A percentile compares a stretch with the other conserved stretches of the same genome.
These are phyloP conservation scores for Apodemus agrarius DNA, from an alignment of 2,797 vertebrate species.

Conservation along the genomic window DNA sequence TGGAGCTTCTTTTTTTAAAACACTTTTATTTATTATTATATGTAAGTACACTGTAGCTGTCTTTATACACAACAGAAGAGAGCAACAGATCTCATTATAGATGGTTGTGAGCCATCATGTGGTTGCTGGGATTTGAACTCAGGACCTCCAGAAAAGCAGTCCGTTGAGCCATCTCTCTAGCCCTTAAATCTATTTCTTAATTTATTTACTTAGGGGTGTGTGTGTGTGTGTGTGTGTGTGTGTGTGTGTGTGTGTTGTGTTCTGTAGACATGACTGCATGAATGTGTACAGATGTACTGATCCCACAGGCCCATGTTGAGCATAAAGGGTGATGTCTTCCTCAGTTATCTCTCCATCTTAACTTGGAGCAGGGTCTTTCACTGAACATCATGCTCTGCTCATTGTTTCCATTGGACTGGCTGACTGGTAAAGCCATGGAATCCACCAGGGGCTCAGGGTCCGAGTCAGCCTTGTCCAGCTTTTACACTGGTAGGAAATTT, in stretches of 20 bases:
- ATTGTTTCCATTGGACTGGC: background rate
- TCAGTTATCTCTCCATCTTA: background rate
- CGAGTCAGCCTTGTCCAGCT: too few relatives aligned
- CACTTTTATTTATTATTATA: too few relatives aligned
- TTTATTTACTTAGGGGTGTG: background rate
- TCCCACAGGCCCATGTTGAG: background rate
- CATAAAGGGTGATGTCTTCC: background rate
- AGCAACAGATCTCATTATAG: too few relatives aligned
- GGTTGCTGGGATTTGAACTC: too few relatives aligned
- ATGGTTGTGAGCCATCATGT: too few relatives aligned
- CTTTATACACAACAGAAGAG: too few relatives aligned
- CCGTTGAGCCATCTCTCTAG: too few relatives aligned
- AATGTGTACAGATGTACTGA: background rate
- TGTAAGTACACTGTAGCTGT: too few relatives aligned
- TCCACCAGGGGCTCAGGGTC: background rate
- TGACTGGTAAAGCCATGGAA: background rate
- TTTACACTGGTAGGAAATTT: background rate
- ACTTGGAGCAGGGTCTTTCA: background rate
- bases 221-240: background rate
- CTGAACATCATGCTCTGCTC: background rate
- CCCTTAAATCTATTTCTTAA: background rate
- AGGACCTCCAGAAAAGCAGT: too few relatives aligned
- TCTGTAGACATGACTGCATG: background rate
- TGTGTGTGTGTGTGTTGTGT: background rate
- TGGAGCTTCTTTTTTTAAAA: too few relatives aligned